Evolutionary conservation across 2,888 invertebrate species (phyloP), one percentile per base, ranked within the genome.

Genomic region (Ischnus inquisitorius): DNA sequence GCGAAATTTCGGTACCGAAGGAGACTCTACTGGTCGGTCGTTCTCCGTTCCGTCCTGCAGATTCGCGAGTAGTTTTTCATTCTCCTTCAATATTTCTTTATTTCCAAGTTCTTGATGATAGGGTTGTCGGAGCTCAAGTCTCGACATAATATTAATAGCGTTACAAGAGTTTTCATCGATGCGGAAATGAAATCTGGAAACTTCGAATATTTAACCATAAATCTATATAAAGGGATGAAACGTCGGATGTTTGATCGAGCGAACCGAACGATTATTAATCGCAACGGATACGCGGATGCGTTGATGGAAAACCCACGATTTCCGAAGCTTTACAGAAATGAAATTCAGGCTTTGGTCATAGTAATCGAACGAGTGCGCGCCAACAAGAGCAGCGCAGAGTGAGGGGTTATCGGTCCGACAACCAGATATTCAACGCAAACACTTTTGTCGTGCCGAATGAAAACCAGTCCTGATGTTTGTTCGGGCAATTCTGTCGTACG

Each of bases 381-480:
- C 39, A 69, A 22, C 65, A 10, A 41, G 34, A 34, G 64, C 43
- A 64, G 64, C 34, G 54, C 46, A 54, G 54, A 34, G 54, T 64
- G 48, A 74, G 34, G 34, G 39, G 69, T n/a, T 8, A 1, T 51
- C 25, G 25, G 57, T 54, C 43, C 57, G 69, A 43, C 64, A 62
- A 68, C 57, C 83, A 43, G 75, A 79, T 69, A 79, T 79, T 65
- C 69, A 25, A 54, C 12, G 25, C 68, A 62, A 82, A 82, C 67
- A 51, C 68, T 82, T 71, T 69, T 75, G 57, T 57, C 25, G 54
- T 76, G 69, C 28, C 41, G 28, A 64, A 71, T 69, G 60, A 65
- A 79, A 83, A 83, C 79, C 57, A 75, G 68, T 83, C 64, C 16
- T 65, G 65, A 79, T 76, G 79, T 79, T 83, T 75, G 79, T 71